Base-by-base conservation (phyloP, 2,113 vertebrate genomes). In the Corvus moneduloides region DNA sequence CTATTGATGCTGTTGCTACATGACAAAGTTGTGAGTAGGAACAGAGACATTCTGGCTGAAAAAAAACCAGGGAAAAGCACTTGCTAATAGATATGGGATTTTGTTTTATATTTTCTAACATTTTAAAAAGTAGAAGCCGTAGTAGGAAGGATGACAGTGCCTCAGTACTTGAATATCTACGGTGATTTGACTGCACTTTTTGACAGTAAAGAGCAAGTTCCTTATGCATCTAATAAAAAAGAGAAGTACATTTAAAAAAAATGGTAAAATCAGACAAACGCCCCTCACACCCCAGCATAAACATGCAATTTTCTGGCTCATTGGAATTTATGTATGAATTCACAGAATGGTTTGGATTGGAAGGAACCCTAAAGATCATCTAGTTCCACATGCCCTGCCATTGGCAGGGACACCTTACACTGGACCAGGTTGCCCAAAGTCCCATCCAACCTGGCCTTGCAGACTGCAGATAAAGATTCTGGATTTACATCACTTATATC, bases 231-330 rank as follows among this genome's bases (percentile, higher is more conserved):
- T 67, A 83, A 79, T n/a, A 37, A 68, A 54, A 49, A 72, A 58
- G 6, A 14, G 5, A 68, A 26, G 51, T 10, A 44, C 3, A 41
- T 48, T 24, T 44, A 16, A 2, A 43, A 84, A 35, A 39, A 54
- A 37, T 1, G 2, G 9, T 61, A 73, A 32, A 88, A 76, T 15
- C 16, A 55, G 14, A 16, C 21, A 69, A 55, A 74, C 0, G 0
- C 2, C 16, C 8, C 20, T 7, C 4, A 2, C 6, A 44, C 15
- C 11, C 15, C 6, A 27, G n/a, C 3, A 22, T 7, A 74, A 79
- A 46, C 20, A 28, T 3, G 3, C 3, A 2, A 37, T 32, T 35
- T 56, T 58, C 33, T 68, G 41, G 7, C 14, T 91, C 23, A 55
- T 0, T 58, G 28, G 33, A 88, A 82, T 63, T 58, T 12, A 62